Base-by-base conservation (phyloP, 2,113 vertebrate genomes). In the Turnix velox region DNA sequence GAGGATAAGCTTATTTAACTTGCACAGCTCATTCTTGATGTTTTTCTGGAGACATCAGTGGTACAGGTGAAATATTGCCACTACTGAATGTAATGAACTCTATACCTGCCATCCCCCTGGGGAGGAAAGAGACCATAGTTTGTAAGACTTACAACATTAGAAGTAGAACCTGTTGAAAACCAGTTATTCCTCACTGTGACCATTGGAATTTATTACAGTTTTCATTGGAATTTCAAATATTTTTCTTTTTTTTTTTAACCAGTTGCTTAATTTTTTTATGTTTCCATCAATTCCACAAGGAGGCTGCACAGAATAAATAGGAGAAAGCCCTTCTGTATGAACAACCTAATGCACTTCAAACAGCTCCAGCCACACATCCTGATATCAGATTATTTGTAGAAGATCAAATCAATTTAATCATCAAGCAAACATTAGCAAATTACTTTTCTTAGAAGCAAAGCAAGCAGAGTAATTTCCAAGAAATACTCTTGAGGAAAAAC, bases 381-480 rank as follows among this genome's bases (percentile, higher is more conserved):
- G 24, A 80, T 65, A 28, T 61, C 76, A 75, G 31, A 51, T 68
- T 71, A 81, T 77, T 92, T 90, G 69, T 57, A 75, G 86, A 88
- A 93, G 65, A 69, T 90, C 88, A 72, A 63, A 92, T 84, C 63
- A 77, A 51, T 88, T 90, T 93, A 63, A 84, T 74, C 39, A 87
- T 67, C 27, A 51, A 48, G 55, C 68, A 93, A 90, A 75, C 20
- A 58, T 84, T 58, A 88, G 37, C 33, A 86, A 81, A 65, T 87
- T 65, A 45, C 33, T 90, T 84, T 88, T 76, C 83, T 96, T 81
- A 84, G 86, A 87, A 84, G 46, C 28, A 66, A 46, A 77, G 43
- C 55, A 80, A 77, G 39, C 16, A 12, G 62, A 91, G 43, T 45
- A 39, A 67, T 94, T 96, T 92, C 68, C 52, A 88, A 61, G 61